phyloP scores from a whole-genome alignment of 2,797 vertebrate genomes.

The Argyrosomus regius region DNA sequence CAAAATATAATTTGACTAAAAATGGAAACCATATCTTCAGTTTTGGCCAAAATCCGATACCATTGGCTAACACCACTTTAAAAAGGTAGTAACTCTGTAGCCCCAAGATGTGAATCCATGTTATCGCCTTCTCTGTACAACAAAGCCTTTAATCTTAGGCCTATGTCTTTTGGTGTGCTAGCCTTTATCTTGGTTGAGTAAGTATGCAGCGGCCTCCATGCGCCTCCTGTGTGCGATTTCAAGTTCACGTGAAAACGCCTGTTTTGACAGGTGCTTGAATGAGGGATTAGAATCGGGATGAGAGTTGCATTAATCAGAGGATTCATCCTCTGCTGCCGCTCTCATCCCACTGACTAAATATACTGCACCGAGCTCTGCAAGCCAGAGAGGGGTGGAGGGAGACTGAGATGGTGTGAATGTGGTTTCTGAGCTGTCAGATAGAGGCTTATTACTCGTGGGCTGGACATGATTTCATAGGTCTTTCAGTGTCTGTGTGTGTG shows the following conservation, averaged over 20 bases:
- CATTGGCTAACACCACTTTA: not conserved
- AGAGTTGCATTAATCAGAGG: slow-evolving; percentile 78
- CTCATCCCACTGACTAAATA: slow-evolving; percentile 72
- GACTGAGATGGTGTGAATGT: slow-evolving; percentile 65
- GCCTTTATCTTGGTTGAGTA: slow-evolving; percentile 19
- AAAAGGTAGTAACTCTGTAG: slow-evolving; percentile 3
- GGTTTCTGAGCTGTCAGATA: slow-evolving; percentile 65
- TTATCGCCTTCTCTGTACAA: slow-evolving; percentile 29
- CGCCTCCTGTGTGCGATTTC: slow-evolving; percentile 43
- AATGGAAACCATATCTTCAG: no score
- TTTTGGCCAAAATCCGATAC: no score
- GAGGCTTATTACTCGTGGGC: slow-evolving; percentile 58
- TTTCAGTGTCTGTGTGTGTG: slow-evolving; percentile 16
- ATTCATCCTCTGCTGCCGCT: slow-evolving; percentile 63
- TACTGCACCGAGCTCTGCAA: slow-evolving; percentile 52
- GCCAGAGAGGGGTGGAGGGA: slow-evolving; percentile 34
- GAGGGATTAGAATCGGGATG: slow-evolving; percentile 74
- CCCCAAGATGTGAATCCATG: slow-evolving; percentile 6
- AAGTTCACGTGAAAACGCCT: slow-evolving; percentile 68
- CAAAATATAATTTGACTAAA: no score
- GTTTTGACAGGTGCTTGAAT: slow-evolving; percentile 83
- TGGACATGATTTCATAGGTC: slow-evolving; percentile 49
- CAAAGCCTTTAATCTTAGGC: slow-evolving; percentile 65
- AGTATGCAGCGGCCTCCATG: slow-evolving; percentile 28
- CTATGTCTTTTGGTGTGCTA: slow-evolving; percentile 31